These are phyloP conservation scores for Zoanthus solanderi DNA, from an alignment of 92 coral and sea anemone genomes.

Conservation along the genomic window DNA sequence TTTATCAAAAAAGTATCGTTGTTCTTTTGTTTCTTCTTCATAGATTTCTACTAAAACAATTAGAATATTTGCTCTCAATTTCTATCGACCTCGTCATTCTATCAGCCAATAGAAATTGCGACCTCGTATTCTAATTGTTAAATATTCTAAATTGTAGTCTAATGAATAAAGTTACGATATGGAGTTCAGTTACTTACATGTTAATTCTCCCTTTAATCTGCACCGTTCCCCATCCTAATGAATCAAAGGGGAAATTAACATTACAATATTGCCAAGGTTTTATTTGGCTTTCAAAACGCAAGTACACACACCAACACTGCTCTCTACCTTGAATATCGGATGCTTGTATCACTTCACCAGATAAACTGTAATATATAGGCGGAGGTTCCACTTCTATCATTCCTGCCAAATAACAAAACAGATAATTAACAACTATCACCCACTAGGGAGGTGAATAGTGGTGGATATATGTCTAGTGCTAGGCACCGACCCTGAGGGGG, in stretches of 20 bases:
- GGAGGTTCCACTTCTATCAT: constrained; percentile 77
- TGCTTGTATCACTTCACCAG: constrained; percentile 92
- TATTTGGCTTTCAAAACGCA: background rate
- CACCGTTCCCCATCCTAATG: constrained; percentile 81
- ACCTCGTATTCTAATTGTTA: no score
- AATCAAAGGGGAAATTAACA: background rate
- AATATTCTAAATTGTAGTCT: background rate
- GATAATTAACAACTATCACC: no score
- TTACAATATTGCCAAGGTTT: background rate
- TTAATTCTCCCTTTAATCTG: constrained; percentile 74
- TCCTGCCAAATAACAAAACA: constrained; percentile 13
- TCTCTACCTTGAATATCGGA: constrained; percentile 81
- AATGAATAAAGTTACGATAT: background rate
- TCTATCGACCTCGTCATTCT: no score
- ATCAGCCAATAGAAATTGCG: no score
- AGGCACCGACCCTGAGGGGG: no score
- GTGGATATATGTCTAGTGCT: no score
- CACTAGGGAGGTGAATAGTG: no score
- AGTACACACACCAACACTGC: background rate
- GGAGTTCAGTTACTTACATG: constrained; percentile 66
- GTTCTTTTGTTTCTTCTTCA: no score
- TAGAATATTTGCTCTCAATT: no score
- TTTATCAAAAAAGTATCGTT: no score
- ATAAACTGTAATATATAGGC: constrained; percentile 78
- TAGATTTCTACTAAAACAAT: no score